A percentile compares a stretch with the other conserved stretches of the same genome.
These are phyloP conservation scores for Cromileptes altivelis DNA, from an alignment of 2,113 vertebrate genomes.

Conservation along the genomic window DNA sequence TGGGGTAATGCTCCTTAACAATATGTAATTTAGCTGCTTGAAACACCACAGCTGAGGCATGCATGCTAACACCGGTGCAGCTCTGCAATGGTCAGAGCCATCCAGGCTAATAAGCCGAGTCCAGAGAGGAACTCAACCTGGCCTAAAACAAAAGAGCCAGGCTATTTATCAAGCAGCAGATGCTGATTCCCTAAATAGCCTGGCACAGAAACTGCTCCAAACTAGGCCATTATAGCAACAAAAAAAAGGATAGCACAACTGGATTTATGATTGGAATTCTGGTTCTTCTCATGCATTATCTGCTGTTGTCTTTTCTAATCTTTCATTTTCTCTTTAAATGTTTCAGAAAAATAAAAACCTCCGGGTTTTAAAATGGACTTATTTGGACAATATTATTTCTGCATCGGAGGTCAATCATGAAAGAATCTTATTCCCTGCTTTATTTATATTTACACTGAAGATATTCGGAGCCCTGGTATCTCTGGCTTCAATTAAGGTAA, in stretches of 20 bases:
- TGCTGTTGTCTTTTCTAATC: conserved; percentile 37
- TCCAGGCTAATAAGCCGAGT: conserved; percentile 68
- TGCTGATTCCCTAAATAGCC: conserved; percentile 86
- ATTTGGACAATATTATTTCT: conserved; percentile 69
- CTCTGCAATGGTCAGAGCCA: conserved; percentile 56
- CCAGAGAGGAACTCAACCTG: conserved; percentile 81
- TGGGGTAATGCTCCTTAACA: neutral
- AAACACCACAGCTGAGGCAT: conserved; percentile 8
- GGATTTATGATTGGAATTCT: conserved; percentile 73
- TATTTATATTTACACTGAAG: conserved; percentile 84
- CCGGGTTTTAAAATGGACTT: conserved; percentile 35
- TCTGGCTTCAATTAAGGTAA: conserved; percentile 89
- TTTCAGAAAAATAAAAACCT: conserved; percentile 22
- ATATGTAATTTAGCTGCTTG: conserved; percentile 5
- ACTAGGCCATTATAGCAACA: conserved; percentile 84
- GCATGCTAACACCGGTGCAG: conserved; percentile 24
- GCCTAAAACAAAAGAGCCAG: conserved; percentile 83
- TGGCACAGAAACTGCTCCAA: conserved; percentile 85
- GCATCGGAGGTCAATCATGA: conserved; percentile 73
- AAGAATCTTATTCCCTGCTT: conserved; percentile 79
- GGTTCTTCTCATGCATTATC: conserved; percentile 41
- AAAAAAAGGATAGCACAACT: conserved; percentile 70
- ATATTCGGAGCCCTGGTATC: conserved; percentile 85
- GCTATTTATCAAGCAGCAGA: conserved; percentile 86
- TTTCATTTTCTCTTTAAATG: conserved; percentile 17